Percentiles rank a stretch among this genome's conserved stretches.
Evolutionary conservation across 2,888 invertebrate genomes (phyloP).

Genomic region (Drepana falcataria): DNA sequence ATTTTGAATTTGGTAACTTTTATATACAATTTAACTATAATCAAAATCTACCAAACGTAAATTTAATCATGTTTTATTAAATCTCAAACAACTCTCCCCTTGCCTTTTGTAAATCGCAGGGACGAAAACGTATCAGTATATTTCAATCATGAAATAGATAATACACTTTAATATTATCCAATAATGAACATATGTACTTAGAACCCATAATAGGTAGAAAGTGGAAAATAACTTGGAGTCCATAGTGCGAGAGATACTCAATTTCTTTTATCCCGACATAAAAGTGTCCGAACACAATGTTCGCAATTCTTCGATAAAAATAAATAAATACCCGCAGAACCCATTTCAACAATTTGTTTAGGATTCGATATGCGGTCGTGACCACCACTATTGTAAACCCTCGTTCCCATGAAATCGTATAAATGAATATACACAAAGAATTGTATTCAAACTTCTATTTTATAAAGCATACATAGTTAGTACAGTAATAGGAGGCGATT

Average conservation of each 20-base stretch:
- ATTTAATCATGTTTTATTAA: too few species aligned
- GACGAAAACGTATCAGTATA: background rate
- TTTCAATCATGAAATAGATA: background rate
- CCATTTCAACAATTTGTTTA: constrained; percentile 52
- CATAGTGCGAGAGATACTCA: constrained; percentile 22
- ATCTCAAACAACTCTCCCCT: too few species aligned
- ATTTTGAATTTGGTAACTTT: too few species aligned
- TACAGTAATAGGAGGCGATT: too few species aligned
- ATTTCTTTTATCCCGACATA: constrained; percentile 33
- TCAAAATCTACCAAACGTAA: too few species aligned
- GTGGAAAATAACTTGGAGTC: constrained; percentile 17
- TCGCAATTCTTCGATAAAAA: constrained; percentile 50
- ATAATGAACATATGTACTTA: background rate
- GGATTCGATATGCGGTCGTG: constrained; percentile 38
- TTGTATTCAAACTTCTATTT: too few species aligned
- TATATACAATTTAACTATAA: too few species aligned
- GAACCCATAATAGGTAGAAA: constrained; percentile 8
- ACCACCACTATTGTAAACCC: constrained; percentile 4
- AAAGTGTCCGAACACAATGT: constrained; percentile 36
- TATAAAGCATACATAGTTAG: too few species aligned
- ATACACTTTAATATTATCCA: background rate
- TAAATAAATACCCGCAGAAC: constrained; percentile 47
- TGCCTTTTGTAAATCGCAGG: too few species aligned
- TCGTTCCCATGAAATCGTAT: background rate
- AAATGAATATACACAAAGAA: background rate